Evolutionary conservation across 2,113 vertebrate species (phyloP).

Genomic region (Apus apus): DNA sequence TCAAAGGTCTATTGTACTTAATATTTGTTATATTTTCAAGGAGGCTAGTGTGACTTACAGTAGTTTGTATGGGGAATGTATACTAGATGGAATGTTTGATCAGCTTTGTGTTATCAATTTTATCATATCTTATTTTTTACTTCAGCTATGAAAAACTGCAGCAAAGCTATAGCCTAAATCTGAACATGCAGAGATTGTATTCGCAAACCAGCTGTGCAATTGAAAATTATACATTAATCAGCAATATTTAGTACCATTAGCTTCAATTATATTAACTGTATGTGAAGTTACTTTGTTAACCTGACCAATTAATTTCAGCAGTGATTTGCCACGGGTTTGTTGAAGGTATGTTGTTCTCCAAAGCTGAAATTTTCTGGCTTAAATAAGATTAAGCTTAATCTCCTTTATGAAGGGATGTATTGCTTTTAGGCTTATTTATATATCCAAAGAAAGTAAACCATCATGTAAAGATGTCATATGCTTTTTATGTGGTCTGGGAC

Average conservation of each 20-base stretch:
- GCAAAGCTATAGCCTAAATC: background rate
- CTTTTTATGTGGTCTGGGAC: background rate
- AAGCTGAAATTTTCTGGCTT: background rate
- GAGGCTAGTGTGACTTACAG: background rate
- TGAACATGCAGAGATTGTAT: background rate
- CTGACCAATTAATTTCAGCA: background rate
- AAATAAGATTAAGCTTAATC: background rate
- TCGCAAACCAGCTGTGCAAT: background rate
- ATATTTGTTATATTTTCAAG: background rate
- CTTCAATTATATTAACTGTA: background rate
- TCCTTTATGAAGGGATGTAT: background rate
- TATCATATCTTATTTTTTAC: background rate
- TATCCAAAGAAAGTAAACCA: background rate
- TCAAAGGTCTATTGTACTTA: background rate
- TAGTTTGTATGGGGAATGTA: background rate
- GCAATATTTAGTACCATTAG: background rate
- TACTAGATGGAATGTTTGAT: background rate
- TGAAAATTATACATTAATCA: background rate
- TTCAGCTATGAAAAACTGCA: background rate
- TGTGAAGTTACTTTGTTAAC: background rate
- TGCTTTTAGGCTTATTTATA: background rate
- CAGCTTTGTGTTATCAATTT: background rate
- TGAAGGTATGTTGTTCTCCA: background rate
- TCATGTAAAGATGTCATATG: background rate
- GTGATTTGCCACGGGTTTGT: background rate